phyloP scores from a whole-genome alignment of 2,113 vertebrate genomes.

The Antigone vipio region DNA sequence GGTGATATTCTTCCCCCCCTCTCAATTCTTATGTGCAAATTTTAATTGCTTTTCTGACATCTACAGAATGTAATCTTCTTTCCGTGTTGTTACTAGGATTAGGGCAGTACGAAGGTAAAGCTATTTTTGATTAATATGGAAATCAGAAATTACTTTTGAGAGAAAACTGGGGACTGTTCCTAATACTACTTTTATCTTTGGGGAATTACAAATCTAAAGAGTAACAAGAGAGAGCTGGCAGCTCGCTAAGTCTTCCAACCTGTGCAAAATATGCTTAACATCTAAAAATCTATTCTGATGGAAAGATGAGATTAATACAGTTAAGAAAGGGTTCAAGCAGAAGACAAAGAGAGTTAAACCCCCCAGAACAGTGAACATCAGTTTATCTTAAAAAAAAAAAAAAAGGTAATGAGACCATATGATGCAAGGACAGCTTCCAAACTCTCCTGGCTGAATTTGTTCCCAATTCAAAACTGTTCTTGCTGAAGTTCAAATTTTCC shows the following conservation, averaged over 20 bases:
- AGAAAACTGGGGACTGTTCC: slow-evolving; percentile 42
- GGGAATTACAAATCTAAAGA: slow-evolving; percentile 40
- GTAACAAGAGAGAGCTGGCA: slow-evolving; percentile 17
- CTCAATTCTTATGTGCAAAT: neutral
- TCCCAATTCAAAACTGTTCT: neutral
- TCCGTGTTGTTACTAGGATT: slow-evolving; percentile 65
- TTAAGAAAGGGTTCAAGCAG: neutral
- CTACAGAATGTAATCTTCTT: slow-evolving; percentile 56
- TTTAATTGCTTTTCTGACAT: slow-evolving; percentile 72
- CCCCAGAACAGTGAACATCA: neutral
- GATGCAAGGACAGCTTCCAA: neutral
- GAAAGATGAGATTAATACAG: neutral
- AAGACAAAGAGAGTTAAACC: neutral
- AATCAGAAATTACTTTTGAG: slow-evolving; percentile 66
- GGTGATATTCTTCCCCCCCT: neutral
- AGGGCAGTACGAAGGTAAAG: slow-evolving; percentile 59
- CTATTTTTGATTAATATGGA: slow-evolving; percentile 75
- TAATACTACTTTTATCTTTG: slow-evolving; percentile 43
- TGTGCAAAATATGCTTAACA: neutral
- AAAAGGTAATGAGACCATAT: rapidly evolving
- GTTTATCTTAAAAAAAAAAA: neutral
- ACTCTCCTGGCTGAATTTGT: neutral
- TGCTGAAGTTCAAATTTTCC: neutral
- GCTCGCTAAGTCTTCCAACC: neutral
- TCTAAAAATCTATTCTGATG: neutral